Conservation (phyloP, 2,888 invertebrate species). For the Limnephilus auricula region DNA sequence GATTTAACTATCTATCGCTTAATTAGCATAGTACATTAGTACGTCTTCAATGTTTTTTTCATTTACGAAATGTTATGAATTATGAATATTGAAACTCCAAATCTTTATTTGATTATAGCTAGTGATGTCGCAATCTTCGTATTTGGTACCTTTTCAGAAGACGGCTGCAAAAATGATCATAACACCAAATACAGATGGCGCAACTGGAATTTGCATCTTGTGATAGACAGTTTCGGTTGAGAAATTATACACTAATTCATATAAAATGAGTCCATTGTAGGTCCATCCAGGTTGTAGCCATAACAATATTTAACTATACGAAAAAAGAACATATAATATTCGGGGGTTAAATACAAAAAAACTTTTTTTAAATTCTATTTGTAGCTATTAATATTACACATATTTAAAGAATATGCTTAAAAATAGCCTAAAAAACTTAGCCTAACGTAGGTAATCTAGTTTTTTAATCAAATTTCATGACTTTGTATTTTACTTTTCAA, state of each 20-base stretch:
- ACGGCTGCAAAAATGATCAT: conserved; percentile 29
- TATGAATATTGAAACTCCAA: background rate
- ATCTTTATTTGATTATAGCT: background rate
- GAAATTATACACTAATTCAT: conserved; percentile 32
- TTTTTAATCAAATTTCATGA: too few species aligned
- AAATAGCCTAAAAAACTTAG: too few species aligned
- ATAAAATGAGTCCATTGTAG: background rate
- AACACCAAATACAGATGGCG: conserved; percentile 25
- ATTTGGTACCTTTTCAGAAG: background rate
- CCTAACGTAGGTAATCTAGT: too few species aligned
- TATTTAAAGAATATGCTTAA: too few species aligned
- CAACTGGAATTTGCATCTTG: conserved; percentile 45
- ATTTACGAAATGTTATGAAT: background rate
- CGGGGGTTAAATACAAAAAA: background rate
- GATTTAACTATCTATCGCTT: background rate
- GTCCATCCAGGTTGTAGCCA: too few species aligned
- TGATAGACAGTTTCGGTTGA: conserved; percentile 40
- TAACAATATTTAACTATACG: background rate
- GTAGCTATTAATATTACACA: too few species aligned
- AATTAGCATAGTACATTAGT: background rate
- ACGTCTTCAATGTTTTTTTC: background rate
- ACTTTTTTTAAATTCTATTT: too few species aligned
- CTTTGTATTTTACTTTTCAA: too few species aligned
- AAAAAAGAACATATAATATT: background rate
- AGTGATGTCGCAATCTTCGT: background rate